A percentile compares a stretch with the other conserved stretches of the same genome.
Evolutionary conservation across 2,888 invertebrate genomes (phyloP).

Genomic region (Boloria selene): DNA sequence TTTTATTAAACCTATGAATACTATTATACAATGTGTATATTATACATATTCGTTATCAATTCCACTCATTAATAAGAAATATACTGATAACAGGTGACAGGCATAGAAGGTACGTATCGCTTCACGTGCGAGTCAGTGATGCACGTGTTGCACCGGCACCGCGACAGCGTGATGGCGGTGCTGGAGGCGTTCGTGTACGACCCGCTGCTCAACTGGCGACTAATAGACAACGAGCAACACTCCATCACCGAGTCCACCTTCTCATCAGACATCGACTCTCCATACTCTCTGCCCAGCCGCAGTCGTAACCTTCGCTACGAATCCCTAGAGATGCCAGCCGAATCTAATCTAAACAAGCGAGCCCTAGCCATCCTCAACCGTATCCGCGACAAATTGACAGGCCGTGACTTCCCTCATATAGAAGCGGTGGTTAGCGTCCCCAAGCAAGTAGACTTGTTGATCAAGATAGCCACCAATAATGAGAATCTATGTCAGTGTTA

Average conservation of each 20-base stretch:
- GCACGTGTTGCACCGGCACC: slow-evolving; percentile 97
- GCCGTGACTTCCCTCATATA: slow-evolving; percentile 91
- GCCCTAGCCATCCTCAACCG: slow-evolving; percentile 95
- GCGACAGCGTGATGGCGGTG: slow-evolving; percentile 99
- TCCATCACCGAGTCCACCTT: slow-evolving; percentile 70
- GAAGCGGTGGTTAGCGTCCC: slow-evolving; percentile 90
- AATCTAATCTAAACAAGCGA: slow-evolving; percentile 93
- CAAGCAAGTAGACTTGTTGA: slow-evolving; percentile 95
- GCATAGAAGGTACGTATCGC: slow-evolving; percentile 98
- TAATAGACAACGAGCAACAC: slow-evolving; percentile 85
- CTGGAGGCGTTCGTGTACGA: slow-evolving; percentile 99
- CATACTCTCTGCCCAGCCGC: slow-evolving; percentile 67
- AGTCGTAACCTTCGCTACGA: slow-evolving; percentile 68
- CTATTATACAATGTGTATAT: too few relatives aligned
- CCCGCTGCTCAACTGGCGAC: slow-evolving; percentile 98
- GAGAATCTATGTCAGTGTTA: slow-evolving; percentile 99
- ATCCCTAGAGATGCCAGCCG: slow-evolving; percentile 82
- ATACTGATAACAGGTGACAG: slow-evolving; percentile 86
- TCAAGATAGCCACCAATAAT: slow-evolving; percentile 97
- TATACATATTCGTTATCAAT: neutral
- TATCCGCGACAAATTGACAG: slow-evolving; percentile 96
- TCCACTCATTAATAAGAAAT: neutral
- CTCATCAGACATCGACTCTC: slow-evolving; percentile 69
- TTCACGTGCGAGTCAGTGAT: slow-evolving; percentile 99
- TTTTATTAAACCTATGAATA: too few relatives aligned